Evolutionary conservation across 2,888 invertebrate genomes (phyloP), one percentile per base, ranked within the genome.

Genomic region (Ichneumoninae sp.): DNA sequence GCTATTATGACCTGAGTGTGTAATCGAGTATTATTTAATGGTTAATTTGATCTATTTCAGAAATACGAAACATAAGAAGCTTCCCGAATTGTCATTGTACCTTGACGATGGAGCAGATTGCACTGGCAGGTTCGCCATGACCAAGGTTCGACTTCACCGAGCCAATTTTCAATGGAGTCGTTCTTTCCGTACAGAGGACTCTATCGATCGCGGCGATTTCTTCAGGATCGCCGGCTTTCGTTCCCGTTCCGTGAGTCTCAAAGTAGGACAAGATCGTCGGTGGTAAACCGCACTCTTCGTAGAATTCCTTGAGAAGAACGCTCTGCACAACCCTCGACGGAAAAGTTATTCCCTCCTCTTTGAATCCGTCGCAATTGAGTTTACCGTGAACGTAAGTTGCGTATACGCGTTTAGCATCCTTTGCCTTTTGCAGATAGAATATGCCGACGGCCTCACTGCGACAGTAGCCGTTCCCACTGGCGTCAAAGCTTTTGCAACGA

Each of bases 91-190:
- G 8, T 10, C 2, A 1, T 6, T 57, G 91, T 87, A 96, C 97
- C 95, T 98, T 98, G 0, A 97, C 96, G 83, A 98, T 93, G 0
- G 98, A 97, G 88, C 97, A 97, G 1, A 98, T 94, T 6, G 98
- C 97, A 5, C 97, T 97, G 1, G 96, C 96, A 0, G 98, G 97
- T 92, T 99, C 99, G 0, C 97, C 96, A 93, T 99, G 99, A 0
- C 99, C 99, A 93, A 98, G 95, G 94, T 98, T 99, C 0, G 98
- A 98, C 92, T 99, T 99, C 47, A 98, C 96, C 0, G 98, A 98
- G 1, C 99, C 99, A 81, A 99, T 97, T 74, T 96, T 94, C 0
- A 98, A 95, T 0, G 98, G 97, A 0, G 95, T 96, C 0, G 95
- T 95, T n/a, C 98, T 95, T 30, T 96, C 96, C 4, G 95, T 95